Base-by-base conservation (phyloP, 2,797 vertebrate species). In the Trichosurus vulpecula region DNA sequence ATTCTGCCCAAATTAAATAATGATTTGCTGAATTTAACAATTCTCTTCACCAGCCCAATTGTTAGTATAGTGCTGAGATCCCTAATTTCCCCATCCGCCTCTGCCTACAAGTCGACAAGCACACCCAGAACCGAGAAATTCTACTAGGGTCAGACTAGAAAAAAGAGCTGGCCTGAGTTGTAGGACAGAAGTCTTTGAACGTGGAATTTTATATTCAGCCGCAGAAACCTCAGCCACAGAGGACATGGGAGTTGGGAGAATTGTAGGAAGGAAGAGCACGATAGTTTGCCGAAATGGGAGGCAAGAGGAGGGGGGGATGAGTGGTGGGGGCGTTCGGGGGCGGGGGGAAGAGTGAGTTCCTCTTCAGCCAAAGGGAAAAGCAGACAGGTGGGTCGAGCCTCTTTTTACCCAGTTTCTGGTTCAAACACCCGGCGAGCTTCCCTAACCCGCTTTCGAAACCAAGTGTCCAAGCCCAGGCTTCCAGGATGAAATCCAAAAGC, bases 51-150 rank as follows among this genome's bases (percentile, higher is more conserved):
- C n/a, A 41, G n/a, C 0, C 66, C 66, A 41, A 41, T 41, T 47
- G 74, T 47, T 41, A 47, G 41, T 47, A 87, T 41, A 22, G 35
- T 53, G n/a, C 93, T 56, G 93, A 94, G 93, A 92, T 90, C 51
- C 91, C 52, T 92, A 95, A 90, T 93, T 90, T 51, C 90, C 57
- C 91, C 90, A 74, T 35, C 11, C 52, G 51, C 95, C 52, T 94
- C 74, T 90, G 47, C 51, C 54, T 90, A 93, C 74, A 47, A 52
- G 56, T 95, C 92, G 2, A 12, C 74, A 41, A 35, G 91, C 54
- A 2, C 91, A 54, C 54, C 41, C 35, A 47, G 16, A 41, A 55
- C n/a, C 56, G 91, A 54, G 81, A 31, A 56, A 81, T n/a, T 90
- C 53, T 74, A 91, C 25, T 19, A 0, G 87, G 51, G 55, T 10